phyloP scores from a whole-genome alignment of 1,140 invertebrate species.

The Drosophila dunni region DNA sequence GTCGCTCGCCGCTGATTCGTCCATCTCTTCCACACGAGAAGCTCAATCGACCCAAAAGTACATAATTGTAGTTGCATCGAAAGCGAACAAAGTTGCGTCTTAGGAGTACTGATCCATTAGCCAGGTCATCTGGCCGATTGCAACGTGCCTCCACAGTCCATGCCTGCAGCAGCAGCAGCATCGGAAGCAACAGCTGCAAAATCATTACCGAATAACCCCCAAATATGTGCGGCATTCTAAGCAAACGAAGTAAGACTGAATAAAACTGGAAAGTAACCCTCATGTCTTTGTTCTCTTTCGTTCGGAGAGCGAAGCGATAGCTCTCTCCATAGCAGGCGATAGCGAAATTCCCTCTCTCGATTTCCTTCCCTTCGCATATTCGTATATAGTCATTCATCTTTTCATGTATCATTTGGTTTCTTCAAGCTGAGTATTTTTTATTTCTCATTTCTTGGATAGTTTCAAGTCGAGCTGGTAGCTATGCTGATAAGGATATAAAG shows the following conservation, averaged over 20 bases:
- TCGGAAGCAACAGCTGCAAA: not conserved
- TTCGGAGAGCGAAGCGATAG: not conserved
- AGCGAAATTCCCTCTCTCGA: not conserved
- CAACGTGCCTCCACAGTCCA: constrained; percentile 29
- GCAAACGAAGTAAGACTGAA: constrained; percentile 26
- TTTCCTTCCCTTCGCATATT: not conserved
- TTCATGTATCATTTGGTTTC: too few relatives aligned
- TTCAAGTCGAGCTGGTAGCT: too few relatives aligned
- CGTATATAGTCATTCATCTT: not conserved
- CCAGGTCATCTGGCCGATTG: not conserved
- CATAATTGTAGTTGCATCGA: constrained; percentile 24
- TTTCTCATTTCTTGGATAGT: too few relatives aligned
- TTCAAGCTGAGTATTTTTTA: too few relatives aligned
- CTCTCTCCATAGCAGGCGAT: not conserved
- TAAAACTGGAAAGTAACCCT: not conserved
- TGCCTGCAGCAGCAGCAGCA: constrained; percentile 1
- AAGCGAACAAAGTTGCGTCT: constrained; percentile 26
- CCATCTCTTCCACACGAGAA: constrained; percentile 19
- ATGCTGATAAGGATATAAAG: too few relatives aligned
- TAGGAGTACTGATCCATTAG: not conserved
- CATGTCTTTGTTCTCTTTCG: not conserved
- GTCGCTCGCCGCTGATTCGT: constrained; percentile 35
- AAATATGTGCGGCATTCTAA: constrained; percentile 24
- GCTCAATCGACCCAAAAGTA: constrained; percentile 13
- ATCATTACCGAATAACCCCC: not conserved